phyloP scores from a whole-genome alignment of 2,888 invertebrate species.

The Andrena camellia region DNA sequence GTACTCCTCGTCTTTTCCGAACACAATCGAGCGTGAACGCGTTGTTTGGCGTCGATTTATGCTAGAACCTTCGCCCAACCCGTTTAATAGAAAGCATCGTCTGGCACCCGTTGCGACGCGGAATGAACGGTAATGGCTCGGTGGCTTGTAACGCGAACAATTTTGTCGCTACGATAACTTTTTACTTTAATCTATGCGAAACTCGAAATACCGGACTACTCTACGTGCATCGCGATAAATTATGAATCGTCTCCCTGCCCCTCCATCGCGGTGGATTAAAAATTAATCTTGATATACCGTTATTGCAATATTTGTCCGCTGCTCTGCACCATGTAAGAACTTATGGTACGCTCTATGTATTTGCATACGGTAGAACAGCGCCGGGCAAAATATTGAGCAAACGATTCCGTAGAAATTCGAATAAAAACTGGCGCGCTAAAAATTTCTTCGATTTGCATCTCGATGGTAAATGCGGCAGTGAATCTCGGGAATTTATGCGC shows the following conservation, averaged over 20 bases:
- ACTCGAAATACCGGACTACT: conserved; percentile 1
- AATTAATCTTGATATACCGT: conserved; percentile 66
- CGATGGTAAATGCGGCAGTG: not conserved
- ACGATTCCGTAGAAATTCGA: conserved; percentile 36
- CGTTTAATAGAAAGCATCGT: conserved; percentile 19
- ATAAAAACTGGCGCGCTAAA: not conserved
- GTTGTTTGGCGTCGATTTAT: conserved; percentile 47
- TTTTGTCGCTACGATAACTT: conserved; percentile 8
- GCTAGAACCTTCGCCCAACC: conserved; percentile 36
- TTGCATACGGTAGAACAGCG: conserved; percentile 23
- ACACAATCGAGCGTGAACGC: conserved; percentile 38
- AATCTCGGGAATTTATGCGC: conserved; percentile 4
- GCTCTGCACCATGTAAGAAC: conserved; percentile 27
- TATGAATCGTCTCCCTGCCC: conserved; percentile 7
- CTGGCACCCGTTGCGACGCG: not conserved
- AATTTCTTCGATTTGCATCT: conserved; percentile 8
- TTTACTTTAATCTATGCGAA: conserved; percentile 22
- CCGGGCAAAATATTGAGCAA: conserved; percentile 30
- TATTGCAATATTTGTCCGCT: conserved; percentile 52
- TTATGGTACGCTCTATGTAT: conserved; percentile 39
- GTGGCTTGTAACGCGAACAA: not conserved
- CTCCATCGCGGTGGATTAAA: conserved; percentile 58
- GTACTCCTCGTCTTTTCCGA: not conserved
- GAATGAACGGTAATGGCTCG: conserved; percentile 33
- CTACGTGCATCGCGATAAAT: conserved; percentile 26